phyloP scores from a whole-genome alignment of 1,140 invertebrate genomes.

The Conus betulinus region DNA sequence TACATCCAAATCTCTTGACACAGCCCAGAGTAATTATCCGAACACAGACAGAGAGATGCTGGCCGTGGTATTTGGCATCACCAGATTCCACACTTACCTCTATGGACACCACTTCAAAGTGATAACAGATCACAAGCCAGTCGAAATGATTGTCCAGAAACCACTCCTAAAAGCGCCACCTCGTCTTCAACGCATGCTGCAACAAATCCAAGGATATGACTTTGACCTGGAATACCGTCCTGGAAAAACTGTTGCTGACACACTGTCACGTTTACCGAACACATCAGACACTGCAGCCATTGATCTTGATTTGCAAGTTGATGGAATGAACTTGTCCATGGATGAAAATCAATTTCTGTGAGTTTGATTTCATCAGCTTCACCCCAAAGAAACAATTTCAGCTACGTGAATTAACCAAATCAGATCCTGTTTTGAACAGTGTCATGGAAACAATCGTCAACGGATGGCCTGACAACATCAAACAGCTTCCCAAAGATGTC shows the following conservation, averaged over 20 bases:
- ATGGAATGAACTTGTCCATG: background rate
- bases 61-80: constrained; percentile 75
- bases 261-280: constrained; percentile 30
- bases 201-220: constrained; percentile 74
- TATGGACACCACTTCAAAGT: constrained; percentile 64
- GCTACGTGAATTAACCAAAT: background rate
- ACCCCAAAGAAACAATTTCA: constrained; percentile 23
- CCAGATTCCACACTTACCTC: constrained; percentile 73
- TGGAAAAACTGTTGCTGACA: constrained; percentile 68
- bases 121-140: constrained; percentile 64
- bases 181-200: constrained; percentile 74
- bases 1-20: constrained; percentile 73
- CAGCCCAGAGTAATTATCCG: too few relatives aligned
- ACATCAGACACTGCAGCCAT: background rate
- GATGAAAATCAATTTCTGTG: background rate
- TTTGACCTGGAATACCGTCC: constrained; percentile 71
- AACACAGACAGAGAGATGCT: constrained; percentile 76
- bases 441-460: constrained; percentile 23
- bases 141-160: constrained; percentile 74
- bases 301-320: constrained; percentile 6
- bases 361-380: constrained; percentile 20
- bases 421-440: constrained; percentile 11
- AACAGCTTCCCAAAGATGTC: constrained; percentile 9
- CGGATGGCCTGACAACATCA: constrained; percentile 35
- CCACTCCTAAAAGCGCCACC: constrained; percentile 69